Base-by-base conservation (phyloP, 2,888 invertebrate species). In the Altica lythri region DNA sequence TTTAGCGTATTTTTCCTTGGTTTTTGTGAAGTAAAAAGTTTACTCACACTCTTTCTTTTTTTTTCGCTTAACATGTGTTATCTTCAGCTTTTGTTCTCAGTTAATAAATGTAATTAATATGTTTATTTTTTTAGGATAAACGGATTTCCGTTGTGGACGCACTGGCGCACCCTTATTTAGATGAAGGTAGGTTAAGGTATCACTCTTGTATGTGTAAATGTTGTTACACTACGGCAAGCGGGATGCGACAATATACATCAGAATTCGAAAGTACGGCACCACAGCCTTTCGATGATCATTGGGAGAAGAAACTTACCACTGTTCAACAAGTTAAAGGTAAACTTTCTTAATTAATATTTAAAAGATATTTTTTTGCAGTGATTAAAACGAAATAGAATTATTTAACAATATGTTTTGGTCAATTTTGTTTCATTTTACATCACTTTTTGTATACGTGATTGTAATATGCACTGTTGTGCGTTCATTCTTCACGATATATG, bases 151-250 rank as follows among this genome's bases (percentile, higher is more conserved):
- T 97, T 48, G 88, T 90, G 54, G 95, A 97, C 75, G 98, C 98
- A 22, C 82, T 99, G 65, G 90, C 93, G 49, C 98, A 98, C 81
- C 95, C 96, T 4, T 99, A 98, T 80, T 81, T 99, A 64, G 97
- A 97, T 74, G 99, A 99, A 77, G 99, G 98, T 18, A 86, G 99
- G 63, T 84, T 99, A 72, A 87, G 99, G 72, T 99, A 97, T 82
- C 99, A 99, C 81, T 98, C 97, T 60, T 99, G 99, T 79, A 99
- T 99, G 99, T 99, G 99, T 83, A 91, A 91, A 75, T 99, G 99
- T 74, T 99, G 99, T 80, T 93, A 90, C 78, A 88, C 89, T 52
- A 86, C 86, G 60, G 83, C 83, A 55, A 82, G 85, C 52, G 85
- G 86, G 43, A 85, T 89, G 81, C 81, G 95, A 53, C 94, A 95